Evolutionary conservation across 2,113 vertebrate species (phyloP).

Genomic region (Ictalurus furcatus): DNA sequence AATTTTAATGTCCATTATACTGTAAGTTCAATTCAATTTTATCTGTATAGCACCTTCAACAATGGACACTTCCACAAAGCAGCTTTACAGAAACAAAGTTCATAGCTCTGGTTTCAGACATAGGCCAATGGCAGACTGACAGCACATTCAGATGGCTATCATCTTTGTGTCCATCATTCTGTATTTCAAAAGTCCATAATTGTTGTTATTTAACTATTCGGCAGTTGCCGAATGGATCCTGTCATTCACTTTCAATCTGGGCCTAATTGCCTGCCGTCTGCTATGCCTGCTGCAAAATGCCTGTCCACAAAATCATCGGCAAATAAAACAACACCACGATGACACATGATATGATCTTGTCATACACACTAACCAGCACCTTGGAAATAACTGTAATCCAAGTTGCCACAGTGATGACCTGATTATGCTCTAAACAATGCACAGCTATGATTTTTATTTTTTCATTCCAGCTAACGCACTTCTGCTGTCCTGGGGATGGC

Average conservation of each 20-base stretch:
- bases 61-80: too few species aligned
- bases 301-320: slow-evolving; percentile 5
- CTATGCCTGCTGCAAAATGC: slow-evolving; percentile 22
- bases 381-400: slow-evolving; percentile 85
- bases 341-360: slow-evolving; percentile 73
- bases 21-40: neutral
- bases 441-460: slow-evolving; percentile 62
- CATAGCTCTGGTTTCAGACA: neutral
- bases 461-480: slow-evolving; percentile 57
- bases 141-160: slow-evolving; percentile 11
- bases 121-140: neutral
- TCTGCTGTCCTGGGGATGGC: slow-evolving; percentile 75
- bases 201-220: slow-evolving; percentile 32
- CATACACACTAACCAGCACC: slow-evolving; percentile 68
- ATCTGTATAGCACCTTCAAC: too few species aligned
- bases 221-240: slow-evolving; percentile 36
- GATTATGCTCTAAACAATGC: slow-evolving; percentile 83
- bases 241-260: slow-evolving; percentile 41
- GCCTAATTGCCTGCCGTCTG: slow-evolving; percentile 51
- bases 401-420: slow-evolving; percentile 81
- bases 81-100: too few species aligned
- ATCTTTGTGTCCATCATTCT: slow-evolving; percentile 23
- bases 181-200: slow-evolving; percentile 9
- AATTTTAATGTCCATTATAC: neutral
- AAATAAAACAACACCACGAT: slow-evolving; percentile 59